Conservation (phyloP, 2,888 invertebrate genomes). For the Amphimallon solstitiale region DNA sequence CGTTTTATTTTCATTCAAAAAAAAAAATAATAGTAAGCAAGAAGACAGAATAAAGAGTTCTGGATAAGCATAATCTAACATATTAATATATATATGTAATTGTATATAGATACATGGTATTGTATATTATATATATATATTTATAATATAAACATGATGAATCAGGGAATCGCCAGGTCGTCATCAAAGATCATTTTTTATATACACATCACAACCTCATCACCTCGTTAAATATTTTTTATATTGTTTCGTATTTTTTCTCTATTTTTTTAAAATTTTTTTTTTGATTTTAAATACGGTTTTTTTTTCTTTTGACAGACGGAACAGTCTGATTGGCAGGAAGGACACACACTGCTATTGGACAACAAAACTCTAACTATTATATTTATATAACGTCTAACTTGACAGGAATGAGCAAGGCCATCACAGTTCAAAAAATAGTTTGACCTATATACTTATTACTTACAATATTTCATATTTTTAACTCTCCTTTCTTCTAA, state of each 20-base stretch:
- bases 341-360: conserved; percentile 52
- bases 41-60: conserved; percentile 58
- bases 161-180: conserved; percentile 64
- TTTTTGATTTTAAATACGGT: conserved; percentile 35
- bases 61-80: conserved; percentile 61
- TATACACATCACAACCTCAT: conserved; percentile 62
- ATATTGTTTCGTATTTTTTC: conserved; percentile 25
- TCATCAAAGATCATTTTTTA: conserved; percentile 59
- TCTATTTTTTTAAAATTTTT: conserved; percentile 26
- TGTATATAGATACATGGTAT: conserved; percentile 62
- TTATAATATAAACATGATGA: conserved; percentile 57
- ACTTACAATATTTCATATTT: conserved; percentile 22
- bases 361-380: conserved; percentile 53
- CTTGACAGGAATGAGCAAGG: conserved; percentile 56
- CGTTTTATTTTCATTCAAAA: conserved; percentile 50
- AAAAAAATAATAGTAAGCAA: conserved; percentile 55
- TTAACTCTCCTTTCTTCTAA: conserved; percentile 2
- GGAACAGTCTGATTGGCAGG: conserved; percentile 58
- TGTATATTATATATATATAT: conserved; percentile 56
- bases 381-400: conserved; percentile 36
- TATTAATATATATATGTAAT: conserved; percentile 54
- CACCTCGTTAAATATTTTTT: conserved; percentile 46
- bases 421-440: conserved; percentile 54
- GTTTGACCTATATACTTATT: conserved; percentile 38
- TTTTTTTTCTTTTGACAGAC: conserved; percentile 48